Conservation (phyloP, 2,113 vertebrate species). For the Himantopus leucocephalus region DNA sequence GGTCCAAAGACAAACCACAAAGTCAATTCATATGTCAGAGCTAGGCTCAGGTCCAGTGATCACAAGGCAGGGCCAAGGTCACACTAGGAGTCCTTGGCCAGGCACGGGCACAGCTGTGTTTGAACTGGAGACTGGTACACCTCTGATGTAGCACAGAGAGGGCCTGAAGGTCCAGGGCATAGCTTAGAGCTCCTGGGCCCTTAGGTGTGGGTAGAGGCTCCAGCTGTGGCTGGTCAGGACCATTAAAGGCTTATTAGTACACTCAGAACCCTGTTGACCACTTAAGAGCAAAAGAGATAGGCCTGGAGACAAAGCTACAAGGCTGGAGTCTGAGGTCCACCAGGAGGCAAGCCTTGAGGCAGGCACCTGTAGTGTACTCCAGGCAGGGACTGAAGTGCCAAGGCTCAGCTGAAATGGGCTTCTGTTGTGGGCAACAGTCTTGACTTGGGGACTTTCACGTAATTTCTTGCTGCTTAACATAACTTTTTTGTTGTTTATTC, state of each 20-base stretch:
- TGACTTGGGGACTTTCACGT: not conserved
- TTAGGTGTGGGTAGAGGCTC: not conserved
- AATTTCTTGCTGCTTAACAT: not conserved
- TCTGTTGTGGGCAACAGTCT: not conserved
- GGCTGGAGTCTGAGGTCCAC: not conserved
- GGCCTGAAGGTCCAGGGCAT: not conserved
- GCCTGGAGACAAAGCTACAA: not conserved
- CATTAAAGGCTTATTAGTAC: not conserved
- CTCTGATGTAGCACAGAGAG: not conserved
- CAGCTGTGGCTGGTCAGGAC: not conserved
- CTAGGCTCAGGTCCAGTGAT: not conserved
- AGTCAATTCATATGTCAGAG: not conserved
- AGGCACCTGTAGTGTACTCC: not conserved
- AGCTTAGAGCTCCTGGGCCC: not conserved
- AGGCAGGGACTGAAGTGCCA: not conserved
- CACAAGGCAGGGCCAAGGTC: not conserved
- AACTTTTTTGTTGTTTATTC: not conserved
- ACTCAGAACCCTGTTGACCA: not conserved
- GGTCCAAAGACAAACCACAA: not conserved
- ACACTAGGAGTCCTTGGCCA: not conserved
- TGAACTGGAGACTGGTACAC: not conserved
- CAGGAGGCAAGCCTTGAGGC: not conserved
- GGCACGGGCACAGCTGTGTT: conserved; percentile 15
- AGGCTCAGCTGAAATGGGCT: not conserved
- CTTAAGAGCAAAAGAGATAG: not conserved